Base-by-base conservation (phyloP, 2,797 vertebrate species). In the Sebastiscus albofasciatus region DNA sequence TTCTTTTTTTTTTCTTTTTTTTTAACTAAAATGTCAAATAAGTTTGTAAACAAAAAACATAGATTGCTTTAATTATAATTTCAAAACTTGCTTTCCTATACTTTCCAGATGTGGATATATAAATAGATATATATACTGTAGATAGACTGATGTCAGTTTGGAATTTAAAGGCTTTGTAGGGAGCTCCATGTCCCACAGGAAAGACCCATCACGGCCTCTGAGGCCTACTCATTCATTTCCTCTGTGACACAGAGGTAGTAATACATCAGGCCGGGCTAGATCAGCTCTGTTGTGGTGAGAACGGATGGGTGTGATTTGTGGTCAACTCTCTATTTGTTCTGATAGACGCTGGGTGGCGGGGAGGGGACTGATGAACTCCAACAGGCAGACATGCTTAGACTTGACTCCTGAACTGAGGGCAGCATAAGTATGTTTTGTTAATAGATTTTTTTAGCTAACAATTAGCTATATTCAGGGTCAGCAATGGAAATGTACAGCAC, bases 251-350 rank as follows among this genome's bases (percentile, higher is more conserved):
- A 34, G 71, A n/a, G 14, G 52, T 72, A 83, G 46, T 75, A 83
- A 91, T 91, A 82, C 85, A 89, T 91, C 82, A 90, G 86, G 60
- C 31, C 34, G 18, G 75, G 36, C 67, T 77, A 60, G 88, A 89
- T 91, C 52, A 66, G 60, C 80, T 81, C 85, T 90, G 77, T 87
- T 84, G 71, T 68, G 33, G 78, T 82, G 71, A 87, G 74, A 91
- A 90, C 85, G 34, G 73, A 71, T 66, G 58, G 33, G 16, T 75
- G 82, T 86, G 85, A 94, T 94, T 90, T 89, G 86, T 90, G 82
- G 76, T 83, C 36, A 39, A 64, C 67, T 74, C 81, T 88, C 72
- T 87, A 67, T 89, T 89, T 90, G 90, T 81, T 87, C 83, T 84
- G 66, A 36, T 66, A 54, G 66, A 46, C 42, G 6, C 42, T 46